Evolutionary conservation across 2,888 invertebrate species (phyloP), one percentile per base, ranked within the genome.

Genomic region (Rhingia campestris): DNA sequence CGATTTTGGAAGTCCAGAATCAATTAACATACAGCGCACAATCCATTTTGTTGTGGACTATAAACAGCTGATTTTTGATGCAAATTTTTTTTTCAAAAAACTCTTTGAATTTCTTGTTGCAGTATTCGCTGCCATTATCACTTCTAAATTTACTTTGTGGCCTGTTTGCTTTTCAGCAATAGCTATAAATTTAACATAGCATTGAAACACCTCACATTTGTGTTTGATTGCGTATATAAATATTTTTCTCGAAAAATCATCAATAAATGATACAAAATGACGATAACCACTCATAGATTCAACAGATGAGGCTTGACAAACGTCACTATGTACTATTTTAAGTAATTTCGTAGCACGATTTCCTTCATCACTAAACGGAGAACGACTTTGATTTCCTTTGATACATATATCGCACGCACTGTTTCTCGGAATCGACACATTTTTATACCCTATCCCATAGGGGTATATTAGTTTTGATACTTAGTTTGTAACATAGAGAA

Each of bases 261-360:
- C 91, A 56, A 89, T 87, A 56, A 91, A 89, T 4, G 88, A 89
- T 33, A 89, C 72, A 66, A 90, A 89, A 80, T 90, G 90, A 72
- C 81, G 88, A 5, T 86, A 86, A 7, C 89, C 89, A 22, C 88
- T 88, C 4, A 87, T 47, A 1, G 90, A 90, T 30, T 70, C 53
- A 3, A 81, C 81, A 69, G 89, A 88, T 88, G 90, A 89, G 4
- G 89, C 89, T 37, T 90, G 89, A 86, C 89, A 90, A 9, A 90
- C 70, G 81, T 91, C 90, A 7, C 88, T 69, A 72, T 90, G 89
- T 4, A 91, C 66, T 43, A 89, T n/a, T 35, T 90, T 88, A 35
- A 91, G 77, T 49, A 85, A 45, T 43, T 74, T 63, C 22, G 39
- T 86, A 35, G 88, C 82, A 32, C 82, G 74, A 10, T 81, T 85